Evolutionary conservation across 2,797 vertebrate genomes (phyloP).

Genomic region (Balearica regulorum): DNA sequence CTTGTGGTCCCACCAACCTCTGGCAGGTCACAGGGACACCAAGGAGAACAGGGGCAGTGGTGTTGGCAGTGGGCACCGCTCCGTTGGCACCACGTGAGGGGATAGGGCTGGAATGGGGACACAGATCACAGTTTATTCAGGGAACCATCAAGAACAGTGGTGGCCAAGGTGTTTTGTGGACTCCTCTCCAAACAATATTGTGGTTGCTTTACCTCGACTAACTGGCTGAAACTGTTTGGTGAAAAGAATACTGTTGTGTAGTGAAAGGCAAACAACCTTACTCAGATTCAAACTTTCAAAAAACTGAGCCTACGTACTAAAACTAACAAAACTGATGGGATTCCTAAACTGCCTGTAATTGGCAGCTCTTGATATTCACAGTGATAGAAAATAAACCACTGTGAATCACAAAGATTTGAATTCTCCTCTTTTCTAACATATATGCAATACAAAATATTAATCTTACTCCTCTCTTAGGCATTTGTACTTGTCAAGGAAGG

Average conservation of each 20-base stretch:
- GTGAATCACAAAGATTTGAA: background rate
- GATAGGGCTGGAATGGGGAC: background rate
- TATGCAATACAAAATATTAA: background rate
- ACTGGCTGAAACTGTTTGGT: background rate
- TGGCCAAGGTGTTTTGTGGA: background rate
- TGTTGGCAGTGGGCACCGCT: background rate
- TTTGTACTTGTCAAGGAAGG: background rate
- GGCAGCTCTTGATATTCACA: background rate
- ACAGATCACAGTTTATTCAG: background rate
- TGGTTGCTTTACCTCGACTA: background rate
- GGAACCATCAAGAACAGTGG: background rate
- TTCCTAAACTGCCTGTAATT: background rate
- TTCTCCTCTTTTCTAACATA: background rate
- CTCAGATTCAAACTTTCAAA: background rate
- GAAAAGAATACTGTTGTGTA: background rate
- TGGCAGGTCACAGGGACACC: background rate
- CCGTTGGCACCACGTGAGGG: fast-evolving
- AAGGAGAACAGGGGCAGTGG: background rate
- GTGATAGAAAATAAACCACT: background rate
- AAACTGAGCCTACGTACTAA: background rate
- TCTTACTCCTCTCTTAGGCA: background rate
- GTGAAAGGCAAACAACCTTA: background rate
- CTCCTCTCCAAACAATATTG: background rate
- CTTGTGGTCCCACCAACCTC: background rate
- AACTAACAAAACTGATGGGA: background rate